Conservation (phyloP, 2,113 vertebrate genomes). For the Alosa alosa region DNA sequence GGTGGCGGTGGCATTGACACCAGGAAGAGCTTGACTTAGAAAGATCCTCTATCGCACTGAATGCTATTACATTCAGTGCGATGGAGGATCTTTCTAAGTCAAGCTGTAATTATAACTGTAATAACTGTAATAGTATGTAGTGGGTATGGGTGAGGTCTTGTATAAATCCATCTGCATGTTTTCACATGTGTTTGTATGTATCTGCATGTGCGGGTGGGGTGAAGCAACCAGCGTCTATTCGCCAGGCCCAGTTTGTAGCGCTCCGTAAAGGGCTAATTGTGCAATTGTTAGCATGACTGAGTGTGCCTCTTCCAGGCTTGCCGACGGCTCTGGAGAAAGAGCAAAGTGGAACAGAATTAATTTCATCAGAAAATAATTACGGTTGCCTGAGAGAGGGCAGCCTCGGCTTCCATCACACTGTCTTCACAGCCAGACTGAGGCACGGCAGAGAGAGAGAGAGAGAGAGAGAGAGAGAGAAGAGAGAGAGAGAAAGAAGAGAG, state of each 20-base stretch:
- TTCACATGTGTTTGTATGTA: slow-evolving; percentile 24
- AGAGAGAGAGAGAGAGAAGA: background rate
- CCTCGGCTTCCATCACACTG: slow-evolving; percentile 54
- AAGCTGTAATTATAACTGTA: background rate
- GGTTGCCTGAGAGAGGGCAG: slow-evolving; percentile 61
- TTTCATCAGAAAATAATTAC: slow-evolving; percentile 76
- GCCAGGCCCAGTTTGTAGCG: slow-evolving; percentile 53
- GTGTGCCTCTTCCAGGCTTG: slow-evolving; percentile 65
- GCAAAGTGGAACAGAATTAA: slow-evolving; percentile 69
- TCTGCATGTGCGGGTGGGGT: slow-evolving; percentile 40
- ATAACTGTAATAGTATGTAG: background rate
- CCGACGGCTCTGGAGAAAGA: slow-evolving; percentile 64
- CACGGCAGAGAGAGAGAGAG: background rate
- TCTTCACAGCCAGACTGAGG: slow-evolving; percentile 38
- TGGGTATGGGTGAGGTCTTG: background rate
- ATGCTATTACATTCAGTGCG: background rate
- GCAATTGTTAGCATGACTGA: slow-evolving; percentile 72
- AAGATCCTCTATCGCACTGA: background rate
- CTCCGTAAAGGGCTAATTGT: slow-evolving; percentile 60
- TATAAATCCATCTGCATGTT: background rate
- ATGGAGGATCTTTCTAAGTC: background rate
- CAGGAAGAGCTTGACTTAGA: background rate
- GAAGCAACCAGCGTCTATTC: slow-evolving; percentile 39
- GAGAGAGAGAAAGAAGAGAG: too few species aligned
- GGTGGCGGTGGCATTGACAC: slow-evolving; percentile 17